phyloP scores from a whole-genome alignment of 2,113 vertebrate genomes.

The Megaceryle torquata region DNA sequence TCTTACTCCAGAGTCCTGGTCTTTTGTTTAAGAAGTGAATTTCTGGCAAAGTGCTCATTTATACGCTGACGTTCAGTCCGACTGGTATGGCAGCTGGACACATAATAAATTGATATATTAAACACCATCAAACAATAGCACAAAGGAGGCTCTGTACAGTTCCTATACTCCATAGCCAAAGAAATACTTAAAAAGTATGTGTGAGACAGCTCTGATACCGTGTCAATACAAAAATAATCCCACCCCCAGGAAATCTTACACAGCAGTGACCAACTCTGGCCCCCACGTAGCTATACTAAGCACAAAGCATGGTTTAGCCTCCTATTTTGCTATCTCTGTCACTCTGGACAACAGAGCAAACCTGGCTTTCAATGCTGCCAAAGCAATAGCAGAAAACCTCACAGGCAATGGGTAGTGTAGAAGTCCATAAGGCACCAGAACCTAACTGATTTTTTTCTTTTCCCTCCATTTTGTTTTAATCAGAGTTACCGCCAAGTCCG shows the following conservation, averaged over 20 bases:
- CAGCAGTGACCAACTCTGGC: background rate
- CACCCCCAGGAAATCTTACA: background rate
- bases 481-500: conserved; percentile 92
- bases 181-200: background rate
- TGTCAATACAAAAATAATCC: background rate
- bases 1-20: background rate
- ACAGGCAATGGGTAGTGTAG: background rate
- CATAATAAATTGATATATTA: background rate
- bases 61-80: background rate
- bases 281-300: background rate
- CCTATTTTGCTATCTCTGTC: background rate
- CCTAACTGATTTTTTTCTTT: background rate
- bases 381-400: background rate
- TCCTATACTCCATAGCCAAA: background rate
- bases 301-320: background rate
- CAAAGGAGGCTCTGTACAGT: background rate
- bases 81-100: background rate
- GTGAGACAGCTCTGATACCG: background rate
- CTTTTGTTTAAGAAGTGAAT: background rate
- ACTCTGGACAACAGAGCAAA: background rate
- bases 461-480: background rate
- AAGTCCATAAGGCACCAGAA: background rate
- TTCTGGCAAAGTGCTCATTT: background rate
- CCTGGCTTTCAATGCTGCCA: background rate
- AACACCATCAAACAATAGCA: background rate